Evolutionary conservation across 2,888 invertebrate species (phyloP), one percentile per base, ranked within the genome.

Genomic region (Lymantria monacha): DNA sequence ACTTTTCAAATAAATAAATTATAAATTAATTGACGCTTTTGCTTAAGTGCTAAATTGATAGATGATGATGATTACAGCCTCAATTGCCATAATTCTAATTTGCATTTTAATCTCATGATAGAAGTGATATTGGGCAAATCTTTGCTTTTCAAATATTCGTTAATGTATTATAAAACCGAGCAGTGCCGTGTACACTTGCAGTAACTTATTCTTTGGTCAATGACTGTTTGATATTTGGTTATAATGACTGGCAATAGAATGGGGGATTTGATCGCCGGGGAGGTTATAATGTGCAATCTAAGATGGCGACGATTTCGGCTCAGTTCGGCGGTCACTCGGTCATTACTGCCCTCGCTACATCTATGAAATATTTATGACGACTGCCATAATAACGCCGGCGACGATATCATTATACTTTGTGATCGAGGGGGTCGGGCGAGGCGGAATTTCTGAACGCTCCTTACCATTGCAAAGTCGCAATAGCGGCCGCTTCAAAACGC

Each of bases 341-440:
- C 90, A 89, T 89, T 88, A 89, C 87, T 83, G 87, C 88, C 89
- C 87, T 79, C 81, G 77, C 76, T 59, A 67, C 66, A 60, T 82
- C 84, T 87, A 91, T 91, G 90, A 91, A 91, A 91, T 91, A 91
- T 91, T 89, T 90, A 90, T 90, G 90, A 91, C 87, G 85, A 86
- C 83, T 88, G 83, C 85, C 85, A 89, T 87, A 87, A 91, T 89
- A 90, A 86, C 87, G 85, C 80, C 81, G 84, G 83, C 88, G 87
- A 87, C 87, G 90, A 86, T 86, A 87, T 89, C 92, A 92, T 92
- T 92, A 92, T 92, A 92, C 92, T 92, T 92, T 91, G 90, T 92
- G 92, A 92, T 92, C 11, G 85, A 88, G 92, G 88, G 90, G 78
- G 88, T 79, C 83, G 83, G 88, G 86, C 76, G 89, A 85, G 90